phyloP scores from a whole-genome alignment of 2,888 invertebrate species.

The Mythimna loreyi region DNA sequence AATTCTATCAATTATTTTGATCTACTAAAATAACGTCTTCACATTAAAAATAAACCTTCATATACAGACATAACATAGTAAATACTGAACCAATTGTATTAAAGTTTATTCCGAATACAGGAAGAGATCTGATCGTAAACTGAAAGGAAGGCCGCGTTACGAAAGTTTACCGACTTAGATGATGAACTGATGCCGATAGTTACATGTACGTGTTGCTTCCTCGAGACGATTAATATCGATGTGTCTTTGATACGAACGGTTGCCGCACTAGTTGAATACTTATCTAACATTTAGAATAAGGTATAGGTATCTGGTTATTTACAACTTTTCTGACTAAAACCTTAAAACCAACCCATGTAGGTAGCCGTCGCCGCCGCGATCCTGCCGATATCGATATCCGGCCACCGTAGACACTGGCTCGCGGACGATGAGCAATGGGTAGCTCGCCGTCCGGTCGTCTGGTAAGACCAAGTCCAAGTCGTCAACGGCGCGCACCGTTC shows the following conservation, averaged over 20 bases:
- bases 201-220: conserved; percentile 29
- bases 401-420: too few species aligned
- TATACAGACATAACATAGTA: not conserved
- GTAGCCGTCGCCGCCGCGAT: too few species aligned
- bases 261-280: conserved; percentile 26
- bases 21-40: too few species aligned
- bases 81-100: conserved; percentile 8
- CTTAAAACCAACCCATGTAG: too few species aligned
- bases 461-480: too few species aligned
- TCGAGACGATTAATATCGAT: conserved; percentile 16
- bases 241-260: conserved; percentile 15
- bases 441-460: too few species aligned
- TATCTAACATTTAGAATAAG: not conserved
- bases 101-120: conserved; percentile 50
- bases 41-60: conserved; percentile 1
- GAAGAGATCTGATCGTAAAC: conserved; percentile 47
- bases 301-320: too few species aligned
- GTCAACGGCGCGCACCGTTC: too few species aligned
- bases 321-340: too few species aligned
- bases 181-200: conserved; percentile 48
- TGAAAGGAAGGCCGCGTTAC: conserved; percentile 56
- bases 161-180: conserved; percentile 51
- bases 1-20: not conserved
- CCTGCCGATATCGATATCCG: too few species aligned
- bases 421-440: too few species aligned